Evolutionary conservation across 2,797 vertebrate species (phyloP).

Genomic region (Anisognathus igniventris): DNA sequence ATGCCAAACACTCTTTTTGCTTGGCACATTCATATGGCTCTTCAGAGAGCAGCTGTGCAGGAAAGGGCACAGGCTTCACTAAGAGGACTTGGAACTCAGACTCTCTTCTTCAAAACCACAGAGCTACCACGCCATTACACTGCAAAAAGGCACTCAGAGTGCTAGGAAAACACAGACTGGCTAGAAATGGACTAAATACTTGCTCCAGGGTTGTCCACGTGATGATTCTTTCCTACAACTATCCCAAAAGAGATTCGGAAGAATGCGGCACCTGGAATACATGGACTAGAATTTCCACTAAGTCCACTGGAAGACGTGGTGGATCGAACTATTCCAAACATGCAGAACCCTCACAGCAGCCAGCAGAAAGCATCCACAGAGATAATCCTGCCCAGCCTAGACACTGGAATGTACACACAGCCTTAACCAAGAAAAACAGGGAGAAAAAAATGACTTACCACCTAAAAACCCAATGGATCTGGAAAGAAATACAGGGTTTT

Average conservation of each 20-base stretch:
- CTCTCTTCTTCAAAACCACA: not conserved
- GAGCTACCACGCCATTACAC: not conserved
- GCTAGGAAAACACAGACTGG: not conserved
- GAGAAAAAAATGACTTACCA: accelerated
- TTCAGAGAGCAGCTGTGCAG: not conserved
- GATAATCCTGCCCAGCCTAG: not conserved
- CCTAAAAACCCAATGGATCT: not conserved
- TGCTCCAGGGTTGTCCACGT: accelerated
- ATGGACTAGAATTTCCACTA: not conserved
- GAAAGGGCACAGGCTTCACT: not conserved
- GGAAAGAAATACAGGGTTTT: not conserved
- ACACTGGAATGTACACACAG: not conserved
- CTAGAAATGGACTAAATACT: not conserved
- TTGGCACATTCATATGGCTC: not conserved
- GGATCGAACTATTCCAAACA: not conserved
- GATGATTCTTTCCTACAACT: not conserved
- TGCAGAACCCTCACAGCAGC: not conserved
- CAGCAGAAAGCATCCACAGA: not conserved
- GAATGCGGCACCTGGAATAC: not conserved
- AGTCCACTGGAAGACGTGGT: not conserved
- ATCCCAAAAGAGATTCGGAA: not conserved
- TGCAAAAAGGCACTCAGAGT: not conserved
- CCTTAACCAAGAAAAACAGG: not conserved
- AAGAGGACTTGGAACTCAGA: not conserved
- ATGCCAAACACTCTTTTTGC: not conserved